A percentile compares a stretch with the other conserved stretches of the same genome.
Evolutionary conservation across 2,797 vertebrate species (phyloP).

Genomic region (Astyanax mexicanus): DNA sequence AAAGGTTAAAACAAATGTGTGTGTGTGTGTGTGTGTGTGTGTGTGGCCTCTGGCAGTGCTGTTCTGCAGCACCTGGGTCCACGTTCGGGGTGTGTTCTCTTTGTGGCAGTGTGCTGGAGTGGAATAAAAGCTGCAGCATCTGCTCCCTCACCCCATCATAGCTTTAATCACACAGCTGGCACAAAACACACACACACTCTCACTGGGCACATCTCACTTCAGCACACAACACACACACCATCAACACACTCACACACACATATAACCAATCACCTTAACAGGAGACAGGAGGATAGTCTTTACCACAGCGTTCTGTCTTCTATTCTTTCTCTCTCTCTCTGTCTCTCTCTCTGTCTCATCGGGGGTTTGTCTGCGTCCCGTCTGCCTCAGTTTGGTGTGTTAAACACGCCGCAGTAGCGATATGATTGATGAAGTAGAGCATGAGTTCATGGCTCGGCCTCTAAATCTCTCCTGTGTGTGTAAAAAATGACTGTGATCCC

Average conservation of each 20-base stretch:
- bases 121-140: slow-evolving; percentile 3
- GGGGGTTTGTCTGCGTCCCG: background rate
- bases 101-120: background rate
- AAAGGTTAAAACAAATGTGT: background rate
- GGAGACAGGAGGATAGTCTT: background rate
- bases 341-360: background rate
- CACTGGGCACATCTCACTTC: background rate
- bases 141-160: background rate
- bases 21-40: background rate
- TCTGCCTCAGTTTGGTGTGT: background rate
- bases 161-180: slow-evolving; percentile 41
- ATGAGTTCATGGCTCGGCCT: slow-evolving; percentile 1
- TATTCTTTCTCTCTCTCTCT: background rate
- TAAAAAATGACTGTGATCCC: slow-evolving; percentile 21
- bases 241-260: slow-evolving; percentile 6
- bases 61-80: slow-evolving; percentile 8
- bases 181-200: background rate
- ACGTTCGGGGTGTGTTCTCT: background rate
- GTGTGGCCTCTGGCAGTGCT: background rate
- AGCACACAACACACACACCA: background rate
- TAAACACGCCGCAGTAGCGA: background rate
- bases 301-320: too few species aligned
- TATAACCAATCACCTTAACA: slow-evolving; percentile 3
- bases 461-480: slow-evolving; percentile 14
- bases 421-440: slow-evolving; percentile 19